Evolutionary conservation across 2,888 invertebrate genomes (phyloP).

Genomic region (Torymus aiolomorphi): DNA sequence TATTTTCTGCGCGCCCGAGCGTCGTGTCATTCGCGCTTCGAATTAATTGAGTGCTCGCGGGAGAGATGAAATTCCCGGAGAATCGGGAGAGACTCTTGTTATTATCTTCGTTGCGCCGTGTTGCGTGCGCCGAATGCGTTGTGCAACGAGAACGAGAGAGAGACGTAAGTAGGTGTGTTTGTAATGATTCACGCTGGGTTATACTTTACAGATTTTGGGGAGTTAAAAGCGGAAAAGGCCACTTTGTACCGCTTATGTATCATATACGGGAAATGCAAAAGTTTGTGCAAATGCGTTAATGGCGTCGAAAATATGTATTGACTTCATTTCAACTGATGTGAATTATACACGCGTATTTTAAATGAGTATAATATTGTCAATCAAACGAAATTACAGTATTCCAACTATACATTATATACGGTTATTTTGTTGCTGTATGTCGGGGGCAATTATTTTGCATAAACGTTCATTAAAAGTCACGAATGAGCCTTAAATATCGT

Average conservation of each 20-base stretch:
- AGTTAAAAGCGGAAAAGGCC: background rate
- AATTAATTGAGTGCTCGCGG: slow-evolving; percentile 35
- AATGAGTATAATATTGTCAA: too few relatives aligned
- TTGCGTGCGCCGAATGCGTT: background rate
- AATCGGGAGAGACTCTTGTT: slow-evolving; percentile 4
- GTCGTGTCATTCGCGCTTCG: slow-evolving; percentile 6
- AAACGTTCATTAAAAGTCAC: too few relatives aligned
- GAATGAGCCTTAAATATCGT: too few relatives aligned
- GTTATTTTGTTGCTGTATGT: too few relatives aligned
- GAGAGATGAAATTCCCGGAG: slow-evolving; percentile 1
- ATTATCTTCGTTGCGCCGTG: background rate
- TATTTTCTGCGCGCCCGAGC: background rate
- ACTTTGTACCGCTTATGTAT: background rate
- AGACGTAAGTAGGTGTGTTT: too few relatives aligned
- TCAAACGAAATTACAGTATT: too few relatives aligned
- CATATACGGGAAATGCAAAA: background rate
- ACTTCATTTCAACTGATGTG: too few relatives aligned
- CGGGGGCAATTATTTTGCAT: too few relatives aligned
- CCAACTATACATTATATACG: too few relatives aligned
- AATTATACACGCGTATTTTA: background rate
- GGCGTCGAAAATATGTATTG: background rate
- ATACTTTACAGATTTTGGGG: too few relatives aligned
- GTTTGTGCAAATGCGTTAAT: background rate
- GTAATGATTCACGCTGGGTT: slow-evolving; percentile 3
- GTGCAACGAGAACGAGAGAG: background rate